Base-by-base conservation (phyloP, 1,140 invertebrate species). In the Zelostemma sp. region DNA sequence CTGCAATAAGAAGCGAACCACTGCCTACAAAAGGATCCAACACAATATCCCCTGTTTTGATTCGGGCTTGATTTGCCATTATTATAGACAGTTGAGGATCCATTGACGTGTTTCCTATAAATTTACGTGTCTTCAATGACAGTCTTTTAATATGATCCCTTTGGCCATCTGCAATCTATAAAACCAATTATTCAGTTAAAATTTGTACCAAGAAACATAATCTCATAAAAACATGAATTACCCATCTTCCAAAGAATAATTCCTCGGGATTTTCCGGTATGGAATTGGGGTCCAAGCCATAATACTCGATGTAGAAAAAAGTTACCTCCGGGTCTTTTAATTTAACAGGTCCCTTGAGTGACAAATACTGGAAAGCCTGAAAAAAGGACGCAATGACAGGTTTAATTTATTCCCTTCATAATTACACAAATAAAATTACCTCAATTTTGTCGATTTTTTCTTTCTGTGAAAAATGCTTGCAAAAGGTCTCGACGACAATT, bases 101-200 rank as follows among this genome's bases (percentile, higher is more conserved):
- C 97, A 99, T 99, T 74, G 93, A 96, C 0, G 97, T 99, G 79
- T 98, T 99, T 4, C 96, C 96, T 78, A 99, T 98, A 80, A 97
- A 99, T 86, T 95, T 95, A 15, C 97, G 88, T 19, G 89, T 92
- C 85, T 97, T 97, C 17, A 98, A 79, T 0, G 95, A 95, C 45
- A 95, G 89, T 56, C 91, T 88, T 64, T 90, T 86, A 28, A 97
- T 93, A 16, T 93, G 83, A 65, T 93, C 88, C 59, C 96, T 87
- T 80, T 95, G 91, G 1, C 96, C 95, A 85, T 93, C 90, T 25
- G 89, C 88, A 77, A 95, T 83, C 94, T 95, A 66, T 25, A 83
- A 63, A 60, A 21, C 9, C 69, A 48, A 60, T 47, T 25, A 25
- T 25, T 25, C 21, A 25, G 3, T 25, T 25, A 25, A 25, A 25